Evolutionary conservation across 2,797 vertebrate genomes (phyloP).

Genomic region (Sebastolobus altivelis): DNA sequence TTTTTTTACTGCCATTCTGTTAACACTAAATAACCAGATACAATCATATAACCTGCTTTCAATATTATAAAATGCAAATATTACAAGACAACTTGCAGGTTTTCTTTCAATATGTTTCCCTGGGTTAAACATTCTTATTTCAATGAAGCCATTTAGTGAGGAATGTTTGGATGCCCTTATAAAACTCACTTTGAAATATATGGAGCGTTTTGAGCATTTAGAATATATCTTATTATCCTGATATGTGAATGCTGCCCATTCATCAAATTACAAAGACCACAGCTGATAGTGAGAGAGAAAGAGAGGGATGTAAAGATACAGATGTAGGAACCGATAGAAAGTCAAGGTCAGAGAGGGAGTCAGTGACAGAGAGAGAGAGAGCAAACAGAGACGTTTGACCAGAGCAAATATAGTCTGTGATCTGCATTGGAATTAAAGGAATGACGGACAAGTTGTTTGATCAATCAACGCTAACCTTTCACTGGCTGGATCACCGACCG

Average conservation of each 20-base stretch:
- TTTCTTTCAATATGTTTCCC: background rate
- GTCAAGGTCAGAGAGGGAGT: constrained; percentile 28
- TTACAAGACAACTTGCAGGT: background rate
- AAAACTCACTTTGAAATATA: background rate
- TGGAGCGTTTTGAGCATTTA: background rate
- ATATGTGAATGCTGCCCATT: background rate
- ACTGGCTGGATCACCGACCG: background rate
- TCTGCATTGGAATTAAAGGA: constrained; percentile 55
- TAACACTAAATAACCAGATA: background rate
- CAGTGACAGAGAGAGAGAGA: background rate
- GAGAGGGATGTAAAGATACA: background rate
- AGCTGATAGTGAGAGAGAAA: background rate
- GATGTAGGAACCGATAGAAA: background rate
- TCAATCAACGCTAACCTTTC: constrained; percentile 51
- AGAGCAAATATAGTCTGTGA: constrained; percentile 53
- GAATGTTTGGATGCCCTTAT: background rate
- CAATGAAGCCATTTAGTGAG: background rate
- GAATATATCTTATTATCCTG: background rate
- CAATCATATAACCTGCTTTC: too few relatives aligned
- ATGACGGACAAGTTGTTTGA: constrained; percentile 21
- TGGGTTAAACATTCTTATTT: background rate
- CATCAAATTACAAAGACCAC: background rate
- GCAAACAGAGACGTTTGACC: constrained; percentile 36
- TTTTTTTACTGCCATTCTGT: background rate
- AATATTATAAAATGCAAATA: background rate